These are phyloP conservation scores for Drosophila merina DNA, from an alignment of 2,888 invertebrate species.

Conservation along the genomic window DNA sequence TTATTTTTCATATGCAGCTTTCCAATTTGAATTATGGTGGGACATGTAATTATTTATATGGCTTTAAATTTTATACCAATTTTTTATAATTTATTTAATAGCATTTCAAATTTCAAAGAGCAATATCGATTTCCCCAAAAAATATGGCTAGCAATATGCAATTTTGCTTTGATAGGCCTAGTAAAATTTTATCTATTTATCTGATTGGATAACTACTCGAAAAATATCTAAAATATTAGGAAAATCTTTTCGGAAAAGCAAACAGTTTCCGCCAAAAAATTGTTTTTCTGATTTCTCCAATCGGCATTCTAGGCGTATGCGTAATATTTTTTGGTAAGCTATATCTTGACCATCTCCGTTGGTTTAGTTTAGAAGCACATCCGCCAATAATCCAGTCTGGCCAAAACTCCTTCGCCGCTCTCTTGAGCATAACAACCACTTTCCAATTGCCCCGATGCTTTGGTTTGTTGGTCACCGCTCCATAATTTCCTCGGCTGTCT, in stretches of 20 bases:
- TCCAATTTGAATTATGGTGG: not conserved
- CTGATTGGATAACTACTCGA: not conserved
- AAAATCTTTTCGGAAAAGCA: no score
- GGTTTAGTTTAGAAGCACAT: conserved; percentile 5
- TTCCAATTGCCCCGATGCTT: conserved; percentile 65
- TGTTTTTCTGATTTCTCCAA: no score
- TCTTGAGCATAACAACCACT: conserved; percentile 61
- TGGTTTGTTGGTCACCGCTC: conserved; percentile 58
- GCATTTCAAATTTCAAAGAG: not conserved
- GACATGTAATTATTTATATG: not conserved
- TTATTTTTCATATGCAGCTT: not conserved
- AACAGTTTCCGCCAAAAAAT: no score
- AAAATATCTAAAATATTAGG: no score
- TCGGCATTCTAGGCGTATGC: not conserved
- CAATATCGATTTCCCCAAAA: not conserved
- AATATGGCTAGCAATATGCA: not conserved
- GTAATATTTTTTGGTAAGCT: not conserved
- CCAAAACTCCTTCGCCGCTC: conserved; percentile 37
- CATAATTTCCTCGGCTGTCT: conserved; percentile 59
- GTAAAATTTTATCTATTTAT: not conserved
- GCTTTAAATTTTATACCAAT: not conserved
- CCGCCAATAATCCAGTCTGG: conserved; percentile 10
- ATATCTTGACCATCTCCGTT: conserved; percentile 4
- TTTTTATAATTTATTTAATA: not conserved
- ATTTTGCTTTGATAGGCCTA: not conserved